Conservation (phyloP, 2,888 invertebrate genomes). For the Dinocampus coccinellae region DNA sequence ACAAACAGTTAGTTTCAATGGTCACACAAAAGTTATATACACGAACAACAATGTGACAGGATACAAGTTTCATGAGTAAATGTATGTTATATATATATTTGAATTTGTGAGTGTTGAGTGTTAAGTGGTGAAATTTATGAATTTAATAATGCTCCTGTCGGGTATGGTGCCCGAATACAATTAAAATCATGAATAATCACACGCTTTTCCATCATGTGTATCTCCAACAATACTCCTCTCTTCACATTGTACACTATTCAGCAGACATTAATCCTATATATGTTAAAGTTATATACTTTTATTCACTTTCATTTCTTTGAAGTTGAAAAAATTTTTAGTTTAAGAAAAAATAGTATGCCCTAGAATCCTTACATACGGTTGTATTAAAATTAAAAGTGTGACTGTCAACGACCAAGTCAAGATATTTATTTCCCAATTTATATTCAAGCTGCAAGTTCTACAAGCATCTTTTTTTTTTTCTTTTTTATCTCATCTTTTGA, state of each 20-base stretch:
- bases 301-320: too few species aligned
- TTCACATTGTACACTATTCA: not conserved
- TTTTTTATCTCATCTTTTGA: too few species aligned
- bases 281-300: too few species aligned
- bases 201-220: constrained; percentile 20
- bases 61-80: not conserved
- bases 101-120: constrained; percentile 16
- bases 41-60: not conserved
- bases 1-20: constrained; percentile 12
- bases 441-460: too few species aligned
- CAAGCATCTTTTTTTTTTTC: too few species aligned
- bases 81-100: not conserved
- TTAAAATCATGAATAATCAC: constrained; percentile 35
- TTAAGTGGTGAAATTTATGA: constrained; percentile 28
- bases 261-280: not conserved
- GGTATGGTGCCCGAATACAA: constrained; percentile 29
- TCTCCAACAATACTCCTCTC: not conserved
- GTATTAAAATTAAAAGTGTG: too few species aligned
- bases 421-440: too few species aligned
- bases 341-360: too few species aligned
- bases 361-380: too few species aligned
- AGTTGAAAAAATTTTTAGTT: too few species aligned
- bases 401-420: too few species aligned
- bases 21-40: constrained; percentile 7
- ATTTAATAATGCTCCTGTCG: constrained; percentile 29